phyloP scores from a whole-genome alignment of 35 echinoderm and acorn worm genomes.

The Strongylocentrotus purpuratus region DNA sequence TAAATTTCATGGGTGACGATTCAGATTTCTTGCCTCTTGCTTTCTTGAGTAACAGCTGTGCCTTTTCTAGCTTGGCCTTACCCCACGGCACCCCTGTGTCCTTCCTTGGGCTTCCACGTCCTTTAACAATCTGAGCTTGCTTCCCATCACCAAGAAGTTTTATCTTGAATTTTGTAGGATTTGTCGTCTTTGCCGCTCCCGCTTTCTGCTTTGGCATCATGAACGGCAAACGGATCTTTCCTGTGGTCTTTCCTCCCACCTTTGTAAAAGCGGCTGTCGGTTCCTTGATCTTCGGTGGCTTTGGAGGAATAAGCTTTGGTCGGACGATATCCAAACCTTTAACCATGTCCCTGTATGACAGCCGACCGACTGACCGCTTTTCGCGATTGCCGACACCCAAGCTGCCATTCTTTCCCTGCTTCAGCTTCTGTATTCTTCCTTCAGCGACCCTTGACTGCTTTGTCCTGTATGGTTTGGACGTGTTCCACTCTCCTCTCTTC shows the following conservation, averaged over 20 bases:
- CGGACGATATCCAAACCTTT: constrained; percentile 38
- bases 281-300: neutral
- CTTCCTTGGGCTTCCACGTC: constrained; percentile 39
- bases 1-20: constrained; percentile 44
- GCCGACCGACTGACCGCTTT: neutral
- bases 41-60: constrained; percentile 64
- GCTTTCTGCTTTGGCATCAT: neutral
- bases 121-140: constrained; percentile 31
- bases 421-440: constrained; percentile 41
- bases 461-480: constrained; percentile 36
- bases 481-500: constrained; percentile 57
- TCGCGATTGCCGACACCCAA: neutral
- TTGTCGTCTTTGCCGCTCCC: neutral
- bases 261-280: neutral
- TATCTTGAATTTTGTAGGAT: constrained; percentile 21
- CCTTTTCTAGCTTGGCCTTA: constrained; percentile 22
- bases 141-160: constrained; percentile 24
- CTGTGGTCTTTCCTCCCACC: neutral
- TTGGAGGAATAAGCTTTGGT: constrained; percentile 32
- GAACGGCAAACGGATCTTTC: neutral
- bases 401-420: neutral
- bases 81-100: neutral
- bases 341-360: constrained; percentile 51
- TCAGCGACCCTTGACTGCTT: constrained; percentile 35
- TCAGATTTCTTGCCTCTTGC: constrained; percentile 64